phyloP scores from a whole-genome alignment of 2,888 invertebrate species.

The Macrophya annulata region DNA sequence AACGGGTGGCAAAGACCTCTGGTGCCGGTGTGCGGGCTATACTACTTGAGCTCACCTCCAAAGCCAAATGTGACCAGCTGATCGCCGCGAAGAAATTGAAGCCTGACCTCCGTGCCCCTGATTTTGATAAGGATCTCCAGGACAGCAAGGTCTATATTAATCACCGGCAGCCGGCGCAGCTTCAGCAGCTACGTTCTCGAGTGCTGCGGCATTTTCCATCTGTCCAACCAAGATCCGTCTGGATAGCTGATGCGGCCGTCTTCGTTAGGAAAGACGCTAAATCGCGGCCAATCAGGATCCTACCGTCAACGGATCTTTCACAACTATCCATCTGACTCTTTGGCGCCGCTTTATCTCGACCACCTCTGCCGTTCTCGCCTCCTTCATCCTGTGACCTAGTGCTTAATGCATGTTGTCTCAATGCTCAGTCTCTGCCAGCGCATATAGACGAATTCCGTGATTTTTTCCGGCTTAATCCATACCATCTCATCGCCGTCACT shows the following conservation, averaged over 20 bases:
- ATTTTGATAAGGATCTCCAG: no score
- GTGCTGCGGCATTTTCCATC: not conserved
- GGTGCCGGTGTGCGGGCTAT: not conserved
- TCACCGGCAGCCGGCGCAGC: not conserved
- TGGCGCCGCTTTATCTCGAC: not conserved
- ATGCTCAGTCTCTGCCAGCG: conserved; percentile 6
- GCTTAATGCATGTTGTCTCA: not conserved
- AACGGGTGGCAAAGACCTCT: not conserved
- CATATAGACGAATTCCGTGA: conserved; percentile 30
- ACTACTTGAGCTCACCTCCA: not conserved
- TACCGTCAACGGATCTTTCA: not conserved
- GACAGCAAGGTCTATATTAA: not conserved
- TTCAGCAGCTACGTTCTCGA: not conserved
- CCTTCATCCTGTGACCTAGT: no score
- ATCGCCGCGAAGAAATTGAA: conserved; percentile 1
- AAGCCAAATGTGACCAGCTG: not conserved
- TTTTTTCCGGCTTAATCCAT: not conserved
- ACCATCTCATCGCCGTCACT: conserved; percentile 2
- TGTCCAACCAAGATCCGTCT: not conserved
- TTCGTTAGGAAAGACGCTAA: not conserved
- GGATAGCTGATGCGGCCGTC: not conserved
- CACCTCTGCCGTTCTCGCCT: no score
- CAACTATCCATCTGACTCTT: not conserved
- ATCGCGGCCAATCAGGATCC: not conserved
- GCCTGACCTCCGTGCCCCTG: not conserved